Percentiles rank a stretch among this genome's conserved stretches.
phyloP scores from a whole-genome alignment of 2,888 invertebrate species.

The Polietes domitor region DNA sequence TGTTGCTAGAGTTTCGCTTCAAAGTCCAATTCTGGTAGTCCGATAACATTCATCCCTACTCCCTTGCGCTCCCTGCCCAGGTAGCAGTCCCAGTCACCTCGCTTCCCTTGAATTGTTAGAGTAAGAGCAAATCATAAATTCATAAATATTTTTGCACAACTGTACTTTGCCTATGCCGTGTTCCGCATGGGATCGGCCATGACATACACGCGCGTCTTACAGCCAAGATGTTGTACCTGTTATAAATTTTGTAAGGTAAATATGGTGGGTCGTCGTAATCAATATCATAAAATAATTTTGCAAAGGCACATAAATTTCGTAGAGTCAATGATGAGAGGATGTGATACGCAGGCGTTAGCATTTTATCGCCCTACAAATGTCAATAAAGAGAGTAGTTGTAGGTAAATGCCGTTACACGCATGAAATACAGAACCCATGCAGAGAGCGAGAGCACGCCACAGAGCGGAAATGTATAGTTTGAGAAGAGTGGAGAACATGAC shows the following conservation, averaged over 20 bases:
- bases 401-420: not conserved
- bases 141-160: slow-evolving; percentile 37
- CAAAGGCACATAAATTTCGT: not conserved
- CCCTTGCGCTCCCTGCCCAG: not conserved
- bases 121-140: not conserved
- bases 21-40: slow-evolving; percentile 26
- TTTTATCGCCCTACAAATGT: slow-evolving; percentile 33
- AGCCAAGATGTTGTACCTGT: slow-evolving; percentile 2
- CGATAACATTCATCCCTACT: too few relatives aligned
- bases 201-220: slow-evolving; percentile 29
- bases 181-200: not conserved
- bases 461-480: not conserved
- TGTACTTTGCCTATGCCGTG: slow-evolving; percentile 11
- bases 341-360: slow-evolving; percentile 44
- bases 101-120: not conserved
- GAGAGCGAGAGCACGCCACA: not conserved
- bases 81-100: not conserved
- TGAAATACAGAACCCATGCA: not conserved
- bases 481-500: not conserved
- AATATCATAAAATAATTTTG: slow-evolving; percentile 11
- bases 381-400: not conserved
- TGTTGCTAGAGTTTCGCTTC: not conserved
- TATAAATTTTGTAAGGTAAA: not conserved
- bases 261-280: not conserved
- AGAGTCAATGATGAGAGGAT: slow-evolving; percentile 1